Evolutionary conservation across 2,797 vertebrate species (phyloP), one percentile per base, ranked within the genome.

Genomic region (Hoplostethus mediterraneus): DNA sequence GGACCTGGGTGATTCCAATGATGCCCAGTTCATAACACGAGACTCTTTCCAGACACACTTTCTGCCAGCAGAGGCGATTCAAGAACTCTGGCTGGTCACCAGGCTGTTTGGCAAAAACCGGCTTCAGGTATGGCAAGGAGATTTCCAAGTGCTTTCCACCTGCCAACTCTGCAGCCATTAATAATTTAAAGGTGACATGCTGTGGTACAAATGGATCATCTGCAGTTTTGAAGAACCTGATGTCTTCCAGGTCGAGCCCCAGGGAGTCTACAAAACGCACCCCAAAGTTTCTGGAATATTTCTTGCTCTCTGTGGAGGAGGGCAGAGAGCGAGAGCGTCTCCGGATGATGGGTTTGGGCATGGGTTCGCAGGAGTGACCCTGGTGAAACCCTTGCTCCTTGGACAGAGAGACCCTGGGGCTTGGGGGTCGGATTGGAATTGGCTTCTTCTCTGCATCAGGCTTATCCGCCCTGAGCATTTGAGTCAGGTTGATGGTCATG

Each of bases 221-320:
- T 10, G 94, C 95, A 0, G 90, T 89, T 89, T 93, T 94, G 87
- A 98, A 99, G 68, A 96, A 87, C 84, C 94, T 97, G 25, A 99
- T 93, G 62, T 98, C 94, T 1, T 98, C 95, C 75, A 99, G 91
- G 68, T 98, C 96, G 61, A 99, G 87, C 12, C 98, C 98, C 78
- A 98, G 87, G 0, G 97, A 97, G 77, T 99, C 98, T 6, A 97
- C 96, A 90, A 99, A 99, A 42, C 97, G 94, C 5, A 99, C 98
- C 0, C 95, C 93, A 47, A 92, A 91, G 77, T 94, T 95, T 42
- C 87, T 90, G 0, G 92, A 87, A 7, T 78, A 65, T 16, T 73
- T 93, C 55, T 93, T 86, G 73, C 95, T 95, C 71, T 96, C 93
- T 0, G 94, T 92, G 0, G 94, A 86, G 4, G 96, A 93, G 0